A percentile compares a stretch with the other conserved stretches of the same genome.
Conservation (phyloP, 1,140 invertebrate species). For the Araneus ventricosus region DNA sequence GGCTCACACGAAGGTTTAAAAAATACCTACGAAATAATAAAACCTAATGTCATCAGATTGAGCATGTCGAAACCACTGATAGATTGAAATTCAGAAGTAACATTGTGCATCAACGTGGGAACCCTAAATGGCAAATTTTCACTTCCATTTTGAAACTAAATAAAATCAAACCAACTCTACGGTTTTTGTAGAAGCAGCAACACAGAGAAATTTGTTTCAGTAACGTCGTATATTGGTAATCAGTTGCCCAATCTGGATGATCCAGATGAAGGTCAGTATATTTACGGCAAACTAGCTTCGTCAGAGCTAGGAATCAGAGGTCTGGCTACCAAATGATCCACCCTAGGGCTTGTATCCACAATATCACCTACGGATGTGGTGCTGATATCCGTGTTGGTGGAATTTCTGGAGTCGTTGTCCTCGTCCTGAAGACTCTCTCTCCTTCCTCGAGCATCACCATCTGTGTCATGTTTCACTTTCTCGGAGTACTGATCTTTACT, state of each 20-base stretch:
- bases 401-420: slow-evolving; percentile 74
- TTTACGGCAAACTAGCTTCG: slow-evolving; percentile 73
- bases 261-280: neutral
- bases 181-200: slow-evolving; percentile 69
- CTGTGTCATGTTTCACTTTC: slow-evolving; percentile 64
- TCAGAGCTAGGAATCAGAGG: slow-evolving; percentile 73
- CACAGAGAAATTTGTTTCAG: slow-evolving; percentile 64
- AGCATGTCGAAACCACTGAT: slow-evolving; percentile 33
- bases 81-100: slow-evolving; percentile 31
- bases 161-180: slow-evolving; percentile 64
- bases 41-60: slow-evolving; percentile 15
- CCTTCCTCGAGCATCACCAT: slow-evolving; percentile 62
- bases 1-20: slow-evolving; percentile 42
- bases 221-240: slow-evolving; percentile 74
- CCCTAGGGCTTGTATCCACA: slow-evolving; percentile 65
- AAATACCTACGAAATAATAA: slow-evolving; percentile 40
- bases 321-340: slow-evolving; percentile 67
- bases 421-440: slow-evolving; percentile 65
- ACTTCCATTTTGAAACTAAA: slow-evolving; percentile 46
- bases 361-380: slow-evolving; percentile 74
- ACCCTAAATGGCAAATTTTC: slow-evolving; percentile 64
- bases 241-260: slow-evolving; percentile 19
- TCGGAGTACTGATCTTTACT: slow-evolving; percentile 59
- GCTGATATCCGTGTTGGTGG: slow-evolving; percentile 74
- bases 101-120: slow-evolving; percentile 70